Conservation (phyloP, 2,888 invertebrate genomes). For the Clitarchus hookeri region DNA sequence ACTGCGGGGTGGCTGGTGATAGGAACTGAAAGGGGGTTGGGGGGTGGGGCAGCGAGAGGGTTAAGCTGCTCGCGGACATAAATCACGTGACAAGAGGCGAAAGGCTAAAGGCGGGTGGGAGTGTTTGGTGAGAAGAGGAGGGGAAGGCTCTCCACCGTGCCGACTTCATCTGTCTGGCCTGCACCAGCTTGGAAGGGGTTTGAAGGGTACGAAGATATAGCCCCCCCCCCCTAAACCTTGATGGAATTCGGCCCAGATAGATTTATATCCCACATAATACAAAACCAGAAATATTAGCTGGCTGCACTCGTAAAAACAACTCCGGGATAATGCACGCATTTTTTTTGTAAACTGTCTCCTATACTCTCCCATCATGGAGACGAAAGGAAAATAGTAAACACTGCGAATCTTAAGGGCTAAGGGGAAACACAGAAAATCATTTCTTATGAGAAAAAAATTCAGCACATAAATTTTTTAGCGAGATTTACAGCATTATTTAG, state of each 20-base stretch:
- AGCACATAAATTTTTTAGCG: no score
- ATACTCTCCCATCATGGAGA: no score
- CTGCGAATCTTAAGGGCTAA: no score
- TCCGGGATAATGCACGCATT: neutral
- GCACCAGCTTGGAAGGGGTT: neutral
- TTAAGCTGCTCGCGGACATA: slow-evolving; percentile 32
- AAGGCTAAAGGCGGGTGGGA: neutral
- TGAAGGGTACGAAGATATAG: neutral
- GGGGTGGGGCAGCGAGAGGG: slow-evolving; percentile 23
- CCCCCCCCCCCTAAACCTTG: no score
- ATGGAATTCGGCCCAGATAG: neutral
- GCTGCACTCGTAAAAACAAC: slow-evolving; percentile 5
- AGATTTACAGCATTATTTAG: no score
- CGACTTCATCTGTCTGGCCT: slow-evolving; percentile 2
- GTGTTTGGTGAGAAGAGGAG: neutral
- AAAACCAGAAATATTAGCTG: neutral
- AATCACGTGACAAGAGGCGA: slow-evolving; percentile 14
- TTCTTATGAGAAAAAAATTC: no score
- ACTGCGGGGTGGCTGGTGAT: slow-evolving; percentile 24
- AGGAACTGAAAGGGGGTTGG: neutral
- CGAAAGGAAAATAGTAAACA: no score
- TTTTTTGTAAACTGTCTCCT: neutral
- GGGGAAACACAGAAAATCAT: no score
- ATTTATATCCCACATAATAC: neutral
- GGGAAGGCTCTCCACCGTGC: neutral